Evolutionary conservation across 2,888 invertebrate genomes (phyloP).

Genomic region (Rotaria macrura): DNA sequence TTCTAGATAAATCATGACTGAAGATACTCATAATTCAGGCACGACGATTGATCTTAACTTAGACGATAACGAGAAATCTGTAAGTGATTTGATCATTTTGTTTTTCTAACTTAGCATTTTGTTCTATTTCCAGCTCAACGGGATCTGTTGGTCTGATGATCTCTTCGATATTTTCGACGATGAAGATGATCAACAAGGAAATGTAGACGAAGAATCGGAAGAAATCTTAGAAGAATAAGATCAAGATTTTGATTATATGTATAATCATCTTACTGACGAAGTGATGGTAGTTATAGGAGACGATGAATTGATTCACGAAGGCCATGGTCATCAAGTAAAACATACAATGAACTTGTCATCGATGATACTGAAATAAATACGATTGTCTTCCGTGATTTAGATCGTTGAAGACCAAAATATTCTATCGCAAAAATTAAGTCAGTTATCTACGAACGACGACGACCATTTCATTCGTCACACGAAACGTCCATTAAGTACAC

Average conservation of each 20-base stretch:
- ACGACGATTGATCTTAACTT: too few species aligned
- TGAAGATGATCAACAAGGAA: neutral
- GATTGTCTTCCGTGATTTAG: neutral
- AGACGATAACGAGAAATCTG: too few species aligned
- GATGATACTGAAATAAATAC: neutral
- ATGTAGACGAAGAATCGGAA: neutral
- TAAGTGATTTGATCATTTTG: too few species aligned
- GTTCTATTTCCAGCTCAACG: too few species aligned
- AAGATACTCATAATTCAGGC: too few species aligned
- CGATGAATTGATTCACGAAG: neutral
- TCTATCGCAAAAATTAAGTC: neutral
- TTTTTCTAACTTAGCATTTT: too few species aligned
- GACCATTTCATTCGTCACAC: neutral
- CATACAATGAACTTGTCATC: too few species aligned
- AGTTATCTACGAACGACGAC: neutral
- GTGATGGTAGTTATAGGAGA: neutral
- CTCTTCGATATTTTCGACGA: neutral
- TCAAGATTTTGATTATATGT: neutral
- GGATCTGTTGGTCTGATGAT: neutral
- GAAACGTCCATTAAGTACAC: neutral
- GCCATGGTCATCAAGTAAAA: too few species aligned
- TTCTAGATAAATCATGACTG: too few species aligned
- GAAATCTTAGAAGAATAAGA: neutral
- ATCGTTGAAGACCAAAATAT: neutral
- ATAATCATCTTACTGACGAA: neutral